Evolutionary conservation across 2,888 invertebrate genomes (phyloP).

Genomic region (Bellardia pandia): DNA sequence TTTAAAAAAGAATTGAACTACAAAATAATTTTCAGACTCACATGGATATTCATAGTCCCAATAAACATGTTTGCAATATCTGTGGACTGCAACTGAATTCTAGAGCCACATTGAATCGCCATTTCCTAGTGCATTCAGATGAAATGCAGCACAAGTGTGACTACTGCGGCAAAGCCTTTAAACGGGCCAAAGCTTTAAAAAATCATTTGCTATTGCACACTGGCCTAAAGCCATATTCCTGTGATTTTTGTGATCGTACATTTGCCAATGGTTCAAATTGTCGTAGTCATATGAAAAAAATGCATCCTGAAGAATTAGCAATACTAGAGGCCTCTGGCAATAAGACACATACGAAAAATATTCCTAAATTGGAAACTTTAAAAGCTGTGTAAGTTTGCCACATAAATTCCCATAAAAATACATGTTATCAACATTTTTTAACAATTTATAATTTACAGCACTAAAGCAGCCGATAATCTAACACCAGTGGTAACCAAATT

Average conservation of each 20-base stretch:
- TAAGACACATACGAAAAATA: conserved; percentile 81
- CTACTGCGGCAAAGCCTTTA: conserved; percentile 82
- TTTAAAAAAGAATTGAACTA: too few relatives aligned
- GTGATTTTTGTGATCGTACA: conserved; percentile 84
- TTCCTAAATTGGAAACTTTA: conserved; percentile 83
- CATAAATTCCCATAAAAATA: too few relatives aligned
- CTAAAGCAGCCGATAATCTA: conserved; percentile 80
- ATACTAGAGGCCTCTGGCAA: conserved; percentile 83
- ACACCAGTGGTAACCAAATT: conserved; percentile 81
- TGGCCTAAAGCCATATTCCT: conserved; percentile 83
- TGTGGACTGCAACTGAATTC: conserved; percentile 82
- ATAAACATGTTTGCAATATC: conserved; percentile 81
- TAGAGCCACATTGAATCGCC: conserved; percentile 80
- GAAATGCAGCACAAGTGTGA: conserved; percentile 83
- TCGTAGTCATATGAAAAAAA: conserved; percentile 83
- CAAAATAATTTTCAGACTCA: conserved; percentile 76
- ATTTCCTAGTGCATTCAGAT: conserved; percentile 82
- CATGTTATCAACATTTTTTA: too few relatives aligned
- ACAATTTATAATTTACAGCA: conserved; percentile 72
- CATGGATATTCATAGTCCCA: conserved; percentile 82
- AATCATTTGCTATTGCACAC: conserved; percentile 83
- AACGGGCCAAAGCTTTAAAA: conserved; percentile 83
- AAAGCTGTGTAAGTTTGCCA: conserved; percentile 80
- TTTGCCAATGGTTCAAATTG: conserved; percentile 84
- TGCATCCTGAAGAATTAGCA: conserved; percentile 83